phyloP scores from a whole-genome alignment of 2,888 invertebrate genomes.

The Caenorhabditis imperialis region DNA sequence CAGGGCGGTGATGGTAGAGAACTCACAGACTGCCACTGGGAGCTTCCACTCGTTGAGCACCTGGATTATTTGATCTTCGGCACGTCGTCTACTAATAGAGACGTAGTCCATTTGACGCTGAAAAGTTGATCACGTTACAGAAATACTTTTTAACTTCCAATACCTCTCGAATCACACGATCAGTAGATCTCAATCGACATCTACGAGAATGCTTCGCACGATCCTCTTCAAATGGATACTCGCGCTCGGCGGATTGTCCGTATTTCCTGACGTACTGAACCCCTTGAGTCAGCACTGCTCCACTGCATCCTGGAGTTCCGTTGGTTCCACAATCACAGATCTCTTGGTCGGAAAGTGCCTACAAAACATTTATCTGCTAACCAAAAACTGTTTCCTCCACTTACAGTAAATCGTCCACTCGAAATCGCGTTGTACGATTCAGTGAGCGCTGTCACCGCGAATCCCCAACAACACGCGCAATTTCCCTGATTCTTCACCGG shows the following conservation, averaged over 20 bases:
- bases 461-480: constrained; percentile 46
- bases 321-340: constrained; percentile 41
- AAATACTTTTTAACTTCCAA: no score
- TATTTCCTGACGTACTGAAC: constrained; percentile 15
- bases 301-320: constrained; percentile 36
- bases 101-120: constrained; percentile 13
- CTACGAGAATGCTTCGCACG: neutral
- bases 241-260: constrained; percentile 3
- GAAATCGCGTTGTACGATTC: constrained; percentile 25
- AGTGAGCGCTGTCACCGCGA: constrained; percentile 30
- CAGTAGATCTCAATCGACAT: constrained; percentile 8
- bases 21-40: constrained; percentile 40
- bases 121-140: no score
- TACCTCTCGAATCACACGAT: constrained; percentile 9
- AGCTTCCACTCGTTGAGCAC: constrained; percentile 17
- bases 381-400: constrained; percentile 18
- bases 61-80: constrained; percentile 24
- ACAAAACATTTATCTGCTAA: constrained; percentile 20
- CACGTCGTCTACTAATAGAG: neutral
- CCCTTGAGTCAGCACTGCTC: constrained; percentile 16
- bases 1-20: neutral
- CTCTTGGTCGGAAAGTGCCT: constrained; percentile 41
- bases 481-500: constrained; percentile 30
- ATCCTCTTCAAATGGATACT: constrained; percentile 17
- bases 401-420: constrained; percentile 3